Evolutionary conservation across 2,797 vertebrate species (phyloP), one percentile per base, ranked within the genome.

Genomic region (Cirrhinus mrigala): DNA sequence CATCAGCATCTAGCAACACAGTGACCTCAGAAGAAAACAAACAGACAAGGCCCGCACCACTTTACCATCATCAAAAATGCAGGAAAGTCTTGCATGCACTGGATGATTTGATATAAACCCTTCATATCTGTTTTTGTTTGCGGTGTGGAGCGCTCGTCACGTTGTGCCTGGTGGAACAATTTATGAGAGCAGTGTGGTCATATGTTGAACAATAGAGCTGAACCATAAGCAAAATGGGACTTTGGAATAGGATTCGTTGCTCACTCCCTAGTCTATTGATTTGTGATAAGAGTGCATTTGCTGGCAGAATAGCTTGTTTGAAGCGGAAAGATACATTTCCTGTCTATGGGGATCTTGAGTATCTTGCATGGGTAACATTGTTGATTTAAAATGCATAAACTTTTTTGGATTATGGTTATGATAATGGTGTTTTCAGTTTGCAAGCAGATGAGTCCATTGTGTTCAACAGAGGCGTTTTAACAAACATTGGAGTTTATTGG

Each of bases 11-110:
- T 74, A 76, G 69, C 48, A 75, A 40, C 74, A 54, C 68, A 60
- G 16, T 76, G 79, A 81, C 81, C 58, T 69, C 33, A 58, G 68
- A 70, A 33, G 33, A 52, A 85, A 85, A 82, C 73, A 66, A 81
- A 88, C 62, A 83, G 29, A 71, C 22, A 74, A 58, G 20, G 66
- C 48, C 75, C 75, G 24, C 48, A 56, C 16, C 27, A 0, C 18
- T 64, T 37, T 48, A 74, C 60, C 29, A 33, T 68, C 40, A 46
- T 79, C 83, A 56, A 33, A 37, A 83, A 66, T 66, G 15, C 22
- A 64, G 15, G 1, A 64, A 29, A 6, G 29, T 64, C 15, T 66
- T 27, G 3, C 46, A 1, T 33, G 29, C 14, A 3, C 62, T 62
- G n/a, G 27, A 37, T n/a, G 22, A n/a, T 22, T 60, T 11, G 18